phyloP scores from a whole-genome alignment of 2,888 invertebrate species.

The Resseliella maxima region DNA sequence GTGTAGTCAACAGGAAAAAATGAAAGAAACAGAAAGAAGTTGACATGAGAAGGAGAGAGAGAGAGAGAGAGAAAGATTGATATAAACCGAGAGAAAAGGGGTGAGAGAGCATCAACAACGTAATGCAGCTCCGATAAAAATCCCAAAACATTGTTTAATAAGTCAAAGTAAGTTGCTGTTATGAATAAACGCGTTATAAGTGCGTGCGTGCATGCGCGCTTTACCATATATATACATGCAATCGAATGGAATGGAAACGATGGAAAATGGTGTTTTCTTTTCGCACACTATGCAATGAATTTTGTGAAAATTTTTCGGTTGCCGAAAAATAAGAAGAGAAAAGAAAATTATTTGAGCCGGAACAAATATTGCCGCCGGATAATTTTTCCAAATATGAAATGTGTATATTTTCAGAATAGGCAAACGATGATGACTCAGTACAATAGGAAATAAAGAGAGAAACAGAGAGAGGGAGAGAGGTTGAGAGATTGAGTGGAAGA shows the following conservation, averaged over 20 bases:
- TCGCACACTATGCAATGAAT: neutral
- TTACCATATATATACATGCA: neutral
- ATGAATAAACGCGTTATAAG: neutral
- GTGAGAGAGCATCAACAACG: neutral
- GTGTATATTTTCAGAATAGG: neutral
- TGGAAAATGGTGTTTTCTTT: neutral
- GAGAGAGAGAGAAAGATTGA: neutral
- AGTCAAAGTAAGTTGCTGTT: neutral
- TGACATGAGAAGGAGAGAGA: too few relatives aligned
- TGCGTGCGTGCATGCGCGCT: neutral
- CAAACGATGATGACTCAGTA: neutral
- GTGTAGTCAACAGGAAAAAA: too few relatives aligned
- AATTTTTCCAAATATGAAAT: slow-evolving; percentile 20
- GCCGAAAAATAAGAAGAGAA: neutral
- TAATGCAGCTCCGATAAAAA: neutral
- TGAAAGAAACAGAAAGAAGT: too few relatives aligned
- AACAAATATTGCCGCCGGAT: slow-evolving; percentile 46
- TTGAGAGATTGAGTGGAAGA: too few relatives aligned
- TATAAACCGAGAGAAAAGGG: too few relatives aligned
- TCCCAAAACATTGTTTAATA: neutral
- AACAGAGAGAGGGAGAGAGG: neutral
- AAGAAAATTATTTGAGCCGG: slow-evolving; percentile 25
- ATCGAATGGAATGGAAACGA: neutral
- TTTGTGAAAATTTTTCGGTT: neutral
- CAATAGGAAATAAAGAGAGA: neutral